These are phyloP conservation scores for Operophtera brumata DNA, from an alignment of 2,888 invertebrate genomes.

Conservation along the genomic window DNA sequence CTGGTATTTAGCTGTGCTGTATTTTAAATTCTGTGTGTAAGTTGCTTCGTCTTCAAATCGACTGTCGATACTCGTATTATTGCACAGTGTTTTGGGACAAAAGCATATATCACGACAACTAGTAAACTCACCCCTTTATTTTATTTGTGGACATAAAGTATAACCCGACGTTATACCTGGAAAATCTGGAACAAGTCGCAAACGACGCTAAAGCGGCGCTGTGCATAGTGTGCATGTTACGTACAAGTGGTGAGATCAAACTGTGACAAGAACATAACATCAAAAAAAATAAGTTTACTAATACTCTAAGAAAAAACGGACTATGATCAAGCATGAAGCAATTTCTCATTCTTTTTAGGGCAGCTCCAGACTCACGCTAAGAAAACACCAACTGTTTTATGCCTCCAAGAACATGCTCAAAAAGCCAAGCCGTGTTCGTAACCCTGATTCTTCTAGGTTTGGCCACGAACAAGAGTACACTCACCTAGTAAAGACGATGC, in stretches of 20 bases:
- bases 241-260: background rate
- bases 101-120: slow-evolving; percentile 45
- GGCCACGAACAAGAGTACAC: too few relatives aligned
- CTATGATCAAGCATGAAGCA: too few relatives aligned
- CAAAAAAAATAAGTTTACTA: background rate
- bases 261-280: background rate
- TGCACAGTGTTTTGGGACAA: slow-evolving; percentile 1
- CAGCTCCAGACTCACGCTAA: too few relatives aligned
- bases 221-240: slow-evolving; percentile 9
- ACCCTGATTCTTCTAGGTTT: too few relatives aligned
- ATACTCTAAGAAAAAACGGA: background rate
- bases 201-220: slow-evolving; percentile 41
- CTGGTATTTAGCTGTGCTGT: too few relatives aligned
- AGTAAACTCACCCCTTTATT: slow-evolving; percentile 68
- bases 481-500: too few relatives aligned
- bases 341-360: too few relatives aligned
- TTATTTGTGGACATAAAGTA: slow-evolving; percentile 55
- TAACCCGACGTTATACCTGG: slow-evolving; percentile 62
- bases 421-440: too few relatives aligned
- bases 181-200: slow-evolving; percentile 69
- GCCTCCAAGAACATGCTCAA: too few relatives aligned
- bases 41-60: background rate
- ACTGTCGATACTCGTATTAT: slow-evolving; percentile 7
- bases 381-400: too few relatives aligned
- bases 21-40: too few relatives aligned